These are phyloP conservation scores for Pithecia hirsuta DNA, from an alignment of 2,797 vertebrate genomes.

Conservation along the genomic window DNA sequence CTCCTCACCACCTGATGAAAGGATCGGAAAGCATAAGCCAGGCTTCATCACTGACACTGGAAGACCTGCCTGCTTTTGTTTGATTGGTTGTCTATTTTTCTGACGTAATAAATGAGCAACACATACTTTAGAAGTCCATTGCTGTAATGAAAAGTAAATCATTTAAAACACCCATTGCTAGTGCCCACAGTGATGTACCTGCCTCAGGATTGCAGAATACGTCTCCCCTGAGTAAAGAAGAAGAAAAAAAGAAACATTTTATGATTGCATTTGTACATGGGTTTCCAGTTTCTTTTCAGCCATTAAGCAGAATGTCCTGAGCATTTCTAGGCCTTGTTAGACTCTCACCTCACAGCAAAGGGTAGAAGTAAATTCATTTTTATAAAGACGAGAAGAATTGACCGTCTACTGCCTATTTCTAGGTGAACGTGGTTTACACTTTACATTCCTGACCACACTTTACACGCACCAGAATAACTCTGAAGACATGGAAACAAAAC, in stretches of 20 bases:
- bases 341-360: neutral
- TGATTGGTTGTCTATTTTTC: neutral
- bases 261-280: neutral
- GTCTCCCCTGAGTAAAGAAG: neutral
- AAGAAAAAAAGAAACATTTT: neutral
- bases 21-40: neutral
- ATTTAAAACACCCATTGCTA: neutral
- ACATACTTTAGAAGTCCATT: no score
- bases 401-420: neutral
- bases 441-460: neutral
- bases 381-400: neutral
- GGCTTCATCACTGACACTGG: neutral
- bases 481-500: neutral
- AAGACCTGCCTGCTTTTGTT: neutral
- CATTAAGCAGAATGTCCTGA: neutral
- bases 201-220: neutral
- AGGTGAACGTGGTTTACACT: neutral
- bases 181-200: no score
- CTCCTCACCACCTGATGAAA: rapidly evolving
- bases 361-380: neutral
- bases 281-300: neutral
- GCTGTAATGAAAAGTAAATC: neutral
- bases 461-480: neutral
- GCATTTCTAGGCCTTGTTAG: neutral
- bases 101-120: neutral